phyloP scores from a whole-genome alignment of 1,140 invertebrate species.

The Ooceraea biroi region DNA sequence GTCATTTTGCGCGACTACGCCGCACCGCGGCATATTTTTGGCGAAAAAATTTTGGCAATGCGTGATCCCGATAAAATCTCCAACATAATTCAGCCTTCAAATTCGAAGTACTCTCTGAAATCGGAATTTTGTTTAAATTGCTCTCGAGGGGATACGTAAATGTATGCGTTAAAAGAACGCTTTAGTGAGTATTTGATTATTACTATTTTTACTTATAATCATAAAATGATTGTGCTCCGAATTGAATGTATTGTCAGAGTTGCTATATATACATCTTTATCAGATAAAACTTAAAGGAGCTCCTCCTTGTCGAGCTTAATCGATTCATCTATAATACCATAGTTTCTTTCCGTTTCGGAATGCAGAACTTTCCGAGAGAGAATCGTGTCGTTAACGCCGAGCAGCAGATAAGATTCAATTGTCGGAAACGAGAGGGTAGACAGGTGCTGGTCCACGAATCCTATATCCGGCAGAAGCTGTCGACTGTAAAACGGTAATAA shows the following conservation, averaged over 20 bases:
- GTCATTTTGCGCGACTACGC: conserved; percentile 1
- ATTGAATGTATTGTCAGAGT: neutral
- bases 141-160: neutral
- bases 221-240: neutral
- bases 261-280: neutral
- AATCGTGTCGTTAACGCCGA: conserved; percentile 43
- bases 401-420: conserved; percentile 66
- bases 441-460: conserved; percentile 23
- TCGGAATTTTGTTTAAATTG: neutral
- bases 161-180: neutral
- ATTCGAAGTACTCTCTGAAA: neutral
- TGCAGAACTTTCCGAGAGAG: neutral
- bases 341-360: neutral
- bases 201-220: conserved; percentile 6
- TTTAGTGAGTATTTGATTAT: neutral
- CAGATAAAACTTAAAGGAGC: neutral
- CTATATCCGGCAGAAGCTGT: conserved; percentile 10
- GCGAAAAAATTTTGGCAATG: neutral
- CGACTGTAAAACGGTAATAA: conserved; percentile 61
- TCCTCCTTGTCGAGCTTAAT: neutral
- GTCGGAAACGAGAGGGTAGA: conserved; percentile 22
- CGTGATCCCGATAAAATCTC: neutral
- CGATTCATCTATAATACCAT: neutral
- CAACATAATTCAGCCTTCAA: neutral
- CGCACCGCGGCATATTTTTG: neutral